Base-by-base conservation (phyloP, 1,140 invertebrate genomes). In the Cydia fagiglandana region DNA sequence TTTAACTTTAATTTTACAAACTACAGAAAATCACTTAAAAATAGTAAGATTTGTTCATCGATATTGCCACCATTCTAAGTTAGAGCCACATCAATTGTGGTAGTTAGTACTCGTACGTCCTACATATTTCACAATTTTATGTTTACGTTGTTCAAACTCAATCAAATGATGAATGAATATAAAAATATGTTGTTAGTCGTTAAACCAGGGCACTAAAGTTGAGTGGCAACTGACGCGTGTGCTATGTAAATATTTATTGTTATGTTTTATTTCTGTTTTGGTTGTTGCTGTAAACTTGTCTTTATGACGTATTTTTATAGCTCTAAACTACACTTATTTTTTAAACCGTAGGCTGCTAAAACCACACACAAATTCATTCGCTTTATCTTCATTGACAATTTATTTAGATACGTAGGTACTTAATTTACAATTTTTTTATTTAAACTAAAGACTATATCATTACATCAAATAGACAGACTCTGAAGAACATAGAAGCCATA, bases 181-280 rank as follows among this genome's bases (percentile, higher is more conserved):
- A 76, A 47, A 47, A 47, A 47, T 47, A 47, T 15, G 45, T 47
- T 47, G 45, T 47, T 47, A 47, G 45, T 47, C 45, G 45, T 47
- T 47, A 47, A 47, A 47, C 45, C 45, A 15, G 80, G 80, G 80
- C 82, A 86, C 87, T 90, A 90, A 91, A 89, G 87, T 77, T 83
- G 79, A 81, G 85, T 77, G 78, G 70, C 77, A 82, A 81, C 81
- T 78, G 75, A 80, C 80, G 84, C 76, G 80, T 84, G 78, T 34
- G 28, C 64, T 38, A 84, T 87, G 82, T 85, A 84, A 89, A 89
- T 88, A 85, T 89, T 89, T 88, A 88, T 83, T 77, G 78, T 73
- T 81, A 81, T 78, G 77, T 83, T 85, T 83, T 83, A 84, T 78
- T 76, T 66, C 76, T 76, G 81, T 82, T 86, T 85, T 81, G 80